These are phyloP conservation scores for Cloeon dipterum DNA, from an alignment of 2,888 invertebrate species.

Conservation along the genomic window DNA sequence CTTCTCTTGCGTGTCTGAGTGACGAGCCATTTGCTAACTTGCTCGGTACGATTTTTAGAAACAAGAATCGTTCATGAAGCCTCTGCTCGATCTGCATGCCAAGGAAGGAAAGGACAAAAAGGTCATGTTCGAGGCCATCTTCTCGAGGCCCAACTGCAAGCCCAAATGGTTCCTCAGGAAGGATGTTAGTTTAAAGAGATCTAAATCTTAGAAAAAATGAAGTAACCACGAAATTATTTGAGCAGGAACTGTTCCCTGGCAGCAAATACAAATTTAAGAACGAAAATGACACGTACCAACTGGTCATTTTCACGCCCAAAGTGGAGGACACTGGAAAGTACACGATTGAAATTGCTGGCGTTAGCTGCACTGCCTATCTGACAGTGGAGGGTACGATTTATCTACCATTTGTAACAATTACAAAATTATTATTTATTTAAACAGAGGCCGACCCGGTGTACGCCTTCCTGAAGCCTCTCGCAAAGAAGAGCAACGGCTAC, in stretches of 20 bases:
- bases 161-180: slow-evolving; percentile 82
- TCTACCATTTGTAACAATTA: background rate
- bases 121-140: slow-evolving; percentile 79
- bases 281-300: slow-evolving; percentile 74
- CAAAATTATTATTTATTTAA: background rate
- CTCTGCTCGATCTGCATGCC: slow-evolving; percentile 79
- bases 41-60: no score
- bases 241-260: slow-evolving; percentile 81
- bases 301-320: slow-evolving; percentile 75
- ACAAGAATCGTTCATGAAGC: slow-evolving; percentile 83
- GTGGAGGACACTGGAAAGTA: slow-evolving; percentile 96
- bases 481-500: slow-evolving; percentile 73
- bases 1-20: slow-evolving; percentile 1
- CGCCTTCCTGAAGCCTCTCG: slow-evolving; percentile 73
- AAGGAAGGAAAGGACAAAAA: slow-evolving; percentile 94
- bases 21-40: slow-evolving; percentile 1
- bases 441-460: slow-evolving; percentile 84
- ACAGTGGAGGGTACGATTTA: slow-evolving; percentile 59
- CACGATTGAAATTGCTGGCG: slow-evolving; percentile 80
- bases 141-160: slow-evolving; percentile 88
- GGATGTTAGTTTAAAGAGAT: slow-evolving; percentile 50
- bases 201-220: background rate
- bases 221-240: background rate
- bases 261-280: slow-evolving; percentile 90
- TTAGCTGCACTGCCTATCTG: slow-evolving; percentile 70